A percentile compares a stretch with the other conserved stretches of the same genome.
Conservation (phyloP, 1,140 invertebrate species). For the Thaumatotibia leucotreta region DNA sequence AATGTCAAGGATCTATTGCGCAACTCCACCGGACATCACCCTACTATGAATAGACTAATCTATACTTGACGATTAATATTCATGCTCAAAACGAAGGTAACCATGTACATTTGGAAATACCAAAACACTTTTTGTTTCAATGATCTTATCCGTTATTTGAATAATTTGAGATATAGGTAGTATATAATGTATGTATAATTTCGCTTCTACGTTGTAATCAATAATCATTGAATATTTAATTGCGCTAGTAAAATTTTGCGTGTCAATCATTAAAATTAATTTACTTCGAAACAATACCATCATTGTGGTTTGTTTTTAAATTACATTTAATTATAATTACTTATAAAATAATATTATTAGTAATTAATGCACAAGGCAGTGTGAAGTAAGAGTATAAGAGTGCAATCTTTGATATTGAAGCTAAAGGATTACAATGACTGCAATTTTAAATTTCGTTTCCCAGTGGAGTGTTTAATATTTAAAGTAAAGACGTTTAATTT, state of each 20-base stretch:
- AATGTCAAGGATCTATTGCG: slow-evolving; percentile 63
- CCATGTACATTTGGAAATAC: background rate
- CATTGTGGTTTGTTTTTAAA: background rate
- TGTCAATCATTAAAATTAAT: background rate
- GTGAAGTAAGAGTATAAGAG: too few relatives aligned
- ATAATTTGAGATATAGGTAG: background rate
- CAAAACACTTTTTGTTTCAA: background rate
- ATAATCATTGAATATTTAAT: background rate
- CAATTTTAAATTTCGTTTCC: too few relatives aligned
- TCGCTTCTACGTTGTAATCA: background rate
- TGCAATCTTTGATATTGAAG: too few relatives aligned
- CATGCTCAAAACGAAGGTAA: background rate
- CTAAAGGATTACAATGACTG: background rate
- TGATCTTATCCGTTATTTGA: background rate
- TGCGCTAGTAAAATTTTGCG: background rate
- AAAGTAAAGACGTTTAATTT: slow-evolving; percentile 12
- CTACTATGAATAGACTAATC: slow-evolving; percentile 9
- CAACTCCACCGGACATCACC: slow-evolving; percentile 25
- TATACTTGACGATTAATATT: slow-evolving; percentile 7
- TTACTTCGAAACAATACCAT: background rate
- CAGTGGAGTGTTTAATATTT: background rate
- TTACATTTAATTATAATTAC: too few relatives aligned
- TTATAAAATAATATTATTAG: too few relatives aligned
- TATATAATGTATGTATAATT: background rate
- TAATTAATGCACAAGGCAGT: too few relatives aligned